Conservation (phyloP, 1,140 invertebrate species). For the Hermetia illucens region DNA sequence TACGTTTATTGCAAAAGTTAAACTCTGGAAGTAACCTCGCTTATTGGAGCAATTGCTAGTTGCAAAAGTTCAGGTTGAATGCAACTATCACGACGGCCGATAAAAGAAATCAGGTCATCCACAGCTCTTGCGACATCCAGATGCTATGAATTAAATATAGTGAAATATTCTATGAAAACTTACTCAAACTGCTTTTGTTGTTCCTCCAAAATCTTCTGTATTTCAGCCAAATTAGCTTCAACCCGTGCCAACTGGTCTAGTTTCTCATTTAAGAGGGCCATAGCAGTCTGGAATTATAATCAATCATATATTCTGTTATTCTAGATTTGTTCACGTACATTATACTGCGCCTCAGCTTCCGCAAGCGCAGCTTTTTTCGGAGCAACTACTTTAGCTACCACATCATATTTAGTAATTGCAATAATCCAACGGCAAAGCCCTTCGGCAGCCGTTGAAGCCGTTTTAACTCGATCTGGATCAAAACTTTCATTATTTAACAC, state of each 20-base stretch:
- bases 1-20: too few species aligned
- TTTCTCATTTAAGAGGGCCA: constrained; percentile 57
- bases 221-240: constrained; percentile 53
- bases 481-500: constrained; percentile 74
- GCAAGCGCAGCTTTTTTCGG: constrained; percentile 70
- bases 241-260: constrained; percentile 50
- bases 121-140: too few species aligned
- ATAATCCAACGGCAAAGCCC: constrained; percentile 85
- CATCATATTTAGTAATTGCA: constrained; percentile 85
- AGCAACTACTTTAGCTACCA: constrained; percentile 75
- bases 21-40: too few species aligned
- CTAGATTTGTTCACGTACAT: constrained; percentile 14
- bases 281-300: constrained; percentile 35
- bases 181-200: constrained; percentile 32
- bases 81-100: too few species aligned
- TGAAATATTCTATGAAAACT: constrained; percentile 1
- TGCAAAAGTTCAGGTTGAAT: too few species aligned
- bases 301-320: background rate
- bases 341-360: constrained; percentile 57
- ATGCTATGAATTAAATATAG: background rate
- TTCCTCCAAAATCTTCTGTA: constrained; percentile 52
- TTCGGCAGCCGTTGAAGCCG: constrained; percentile 60
- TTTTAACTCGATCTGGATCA: constrained; percentile 80
- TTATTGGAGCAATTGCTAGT: too few species aligned
- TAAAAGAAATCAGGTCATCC: too few species aligned